Evolutionary conservation across 1,140 invertebrate genomes (phyloP), one percentile per base, ranked within the genome.

Genomic region (Papilio aristodemus): DNA sequence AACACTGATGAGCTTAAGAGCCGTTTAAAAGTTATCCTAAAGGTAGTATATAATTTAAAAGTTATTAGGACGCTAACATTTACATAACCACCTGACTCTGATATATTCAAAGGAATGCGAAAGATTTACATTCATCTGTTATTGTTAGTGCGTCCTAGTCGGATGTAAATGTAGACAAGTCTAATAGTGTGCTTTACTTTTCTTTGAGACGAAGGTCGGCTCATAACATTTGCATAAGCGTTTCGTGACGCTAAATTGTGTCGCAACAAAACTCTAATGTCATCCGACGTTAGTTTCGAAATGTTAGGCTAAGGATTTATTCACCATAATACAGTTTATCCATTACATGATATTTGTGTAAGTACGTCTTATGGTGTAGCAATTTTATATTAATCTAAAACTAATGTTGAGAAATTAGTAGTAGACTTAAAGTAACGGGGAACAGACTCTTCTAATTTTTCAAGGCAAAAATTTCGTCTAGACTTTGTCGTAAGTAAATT

Each of bases 261-360:
- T 69, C 78, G 81, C 83, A 79, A 83, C 83, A 82, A 78, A 73
- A 79, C 75, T 69, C 75, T 82, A 78, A 76, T 83, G 78, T 73
- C 74, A 83, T 78, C 76, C 72, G 60, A 58, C 73, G 72, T 68
- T 69, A 66, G 71, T 78, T 54, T 54, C 10, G 46, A 54, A 54
- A 54, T 54, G 46, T 19, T 54, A 54, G 22, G 9, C 46, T 22
- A 22, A 2, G 46, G 3, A 54, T 54, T 54, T 54, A 25, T 54
- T 54, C 10, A 9, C 7, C 10, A 54, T 17, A 22, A 11, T 54
- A 22, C 10, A 11, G 11, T 54, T 54, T 54, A 19, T n/a, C n/a
- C n/a, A 3, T 54, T 54, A 54, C 10, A 54, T 22, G 5, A 22
- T 22, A 3, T 19, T 3, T 7, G 19, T 17, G 17, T 50, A 41